A percentile compares a stretch with the other conserved stretches of the same genome.
phyloP scores from a whole-genome alignment of 2,113 vertebrate species.

The Anser cygnoides region DNA sequence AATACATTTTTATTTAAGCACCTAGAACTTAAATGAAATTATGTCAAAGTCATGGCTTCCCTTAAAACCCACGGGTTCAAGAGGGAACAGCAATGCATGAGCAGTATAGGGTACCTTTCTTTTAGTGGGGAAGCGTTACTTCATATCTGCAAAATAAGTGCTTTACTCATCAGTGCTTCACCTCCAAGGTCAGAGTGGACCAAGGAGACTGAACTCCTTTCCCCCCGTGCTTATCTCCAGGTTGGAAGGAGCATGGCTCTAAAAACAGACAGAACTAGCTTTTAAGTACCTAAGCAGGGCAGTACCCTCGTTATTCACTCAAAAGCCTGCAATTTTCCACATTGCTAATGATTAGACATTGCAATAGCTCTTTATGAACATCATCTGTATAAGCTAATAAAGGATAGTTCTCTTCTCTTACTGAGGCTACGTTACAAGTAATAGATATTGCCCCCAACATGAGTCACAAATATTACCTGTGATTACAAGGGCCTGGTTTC shows the following conservation, averaged over 20 bases:
- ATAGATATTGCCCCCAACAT: rapidly evolving
- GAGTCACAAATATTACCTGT: background rate
- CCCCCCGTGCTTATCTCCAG: rapidly evolving
- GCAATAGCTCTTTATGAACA: background rate
- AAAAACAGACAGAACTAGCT: background rate
- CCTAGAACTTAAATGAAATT: background rate
- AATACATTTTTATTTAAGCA: background rate
- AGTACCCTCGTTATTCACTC: background rate
- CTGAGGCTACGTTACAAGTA: background rate
- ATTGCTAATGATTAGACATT: background rate
- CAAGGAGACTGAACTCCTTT: background rate
- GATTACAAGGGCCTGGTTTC: background rate
- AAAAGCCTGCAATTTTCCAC: background rate
- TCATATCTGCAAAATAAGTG: background rate
- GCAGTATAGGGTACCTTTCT: background rate
- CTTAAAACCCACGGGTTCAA: background rate
- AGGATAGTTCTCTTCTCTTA: background rate
- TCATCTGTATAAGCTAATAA: background rate
- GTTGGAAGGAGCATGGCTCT: background rate
- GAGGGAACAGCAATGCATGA: background rate
- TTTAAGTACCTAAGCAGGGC: background rate
- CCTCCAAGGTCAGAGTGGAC: background rate
- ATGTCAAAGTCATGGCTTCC: background rate
- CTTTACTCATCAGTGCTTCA: background rate
- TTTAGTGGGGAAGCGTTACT: background rate